These are phyloP conservation scores for Operophtera brumata DNA, from an alignment of 2,888 invertebrate genomes.

Conservation along the genomic window DNA sequence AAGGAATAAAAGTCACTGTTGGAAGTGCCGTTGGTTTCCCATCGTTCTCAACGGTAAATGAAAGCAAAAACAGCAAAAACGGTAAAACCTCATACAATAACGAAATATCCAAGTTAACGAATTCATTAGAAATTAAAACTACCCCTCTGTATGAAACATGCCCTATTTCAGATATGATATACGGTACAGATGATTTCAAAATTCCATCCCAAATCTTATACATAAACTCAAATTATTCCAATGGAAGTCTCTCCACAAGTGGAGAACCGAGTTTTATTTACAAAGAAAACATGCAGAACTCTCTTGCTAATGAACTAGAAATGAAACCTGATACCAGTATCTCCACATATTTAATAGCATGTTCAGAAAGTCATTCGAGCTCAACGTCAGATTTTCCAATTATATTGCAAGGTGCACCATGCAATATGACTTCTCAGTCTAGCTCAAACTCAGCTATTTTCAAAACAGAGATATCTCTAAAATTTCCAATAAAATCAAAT, in stretches of 20 bases:
- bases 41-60: conserved; percentile 35
- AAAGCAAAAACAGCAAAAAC: conserved; percentile 8
- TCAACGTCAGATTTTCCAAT: not conserved
- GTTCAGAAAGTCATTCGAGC: conserved; percentile 16
- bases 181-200: not conserved
- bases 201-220: conserved; percentile 4
- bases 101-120: conserved; percentile 3
- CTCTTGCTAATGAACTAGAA: conserved; percentile 1
- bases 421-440: conserved; percentile 15
- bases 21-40: conserved; percentile 52
- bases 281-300: not conserved
- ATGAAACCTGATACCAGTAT: conserved; percentile 2
- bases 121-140: conserved; percentile 6
- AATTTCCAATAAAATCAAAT: conserved; percentile 35
- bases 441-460: conserved; percentile 42
- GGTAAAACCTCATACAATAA: conserved; percentile 4
- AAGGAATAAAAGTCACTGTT: conserved; percentile 62
- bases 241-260: conserved; percentile 1
- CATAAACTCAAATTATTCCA: conserved; percentile 8
- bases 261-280: not conserved
- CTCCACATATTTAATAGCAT: conserved; percentile 25
- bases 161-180: not conserved
- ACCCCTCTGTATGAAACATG: not conserved
- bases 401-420: not conserved
- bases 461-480: conserved; percentile 46